These are phyloP conservation scores for Platynereis dumerilii DNA, from an alignment of 2,888 invertebrate genomes.

Conservation along the genomic window DNA sequence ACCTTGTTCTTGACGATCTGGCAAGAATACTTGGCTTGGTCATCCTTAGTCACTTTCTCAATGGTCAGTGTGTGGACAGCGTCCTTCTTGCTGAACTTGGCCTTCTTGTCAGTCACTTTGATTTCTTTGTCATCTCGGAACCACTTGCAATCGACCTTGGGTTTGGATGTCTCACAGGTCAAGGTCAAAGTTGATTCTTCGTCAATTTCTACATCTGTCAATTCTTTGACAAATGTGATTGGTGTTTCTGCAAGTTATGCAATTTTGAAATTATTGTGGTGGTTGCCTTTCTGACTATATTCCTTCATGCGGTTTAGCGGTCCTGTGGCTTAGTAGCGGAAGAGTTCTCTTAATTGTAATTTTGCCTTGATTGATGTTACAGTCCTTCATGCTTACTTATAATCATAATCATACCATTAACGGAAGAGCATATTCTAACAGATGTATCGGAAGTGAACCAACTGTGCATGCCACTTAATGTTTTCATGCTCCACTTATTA, in stretches of 20 bases:
- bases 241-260: constrained; percentile 7
- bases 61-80: constrained; percentile 48
- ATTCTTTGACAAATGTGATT: constrained; percentile 7
- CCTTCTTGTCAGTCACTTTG: constrained; percentile 56
- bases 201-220: constrained; percentile 33
- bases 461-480: no score
- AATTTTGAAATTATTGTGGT: no score
- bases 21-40: constrained; percentile 55
- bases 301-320: no score
- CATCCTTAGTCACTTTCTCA: constrained; percentile 48
- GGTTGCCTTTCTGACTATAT: no score
- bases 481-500: no score
- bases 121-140: constrained; percentile 72
- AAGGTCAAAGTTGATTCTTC: constrained; percentile 72
- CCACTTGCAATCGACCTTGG: constrained; percentile 87
- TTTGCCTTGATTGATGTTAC: no score
- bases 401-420: no score
- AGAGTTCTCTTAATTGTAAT: no score
- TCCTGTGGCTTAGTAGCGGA: no score
- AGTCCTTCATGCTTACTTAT: no score
- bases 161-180: constrained; percentile 92
- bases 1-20: constrained; percentile 46
- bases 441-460: no score
- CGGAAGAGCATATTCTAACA: no score
- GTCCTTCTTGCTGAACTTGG: constrained; percentile 43